phyloP scores from a whole-genome alignment of 2,888 invertebrate species.

The Morpho achilles region DNA sequence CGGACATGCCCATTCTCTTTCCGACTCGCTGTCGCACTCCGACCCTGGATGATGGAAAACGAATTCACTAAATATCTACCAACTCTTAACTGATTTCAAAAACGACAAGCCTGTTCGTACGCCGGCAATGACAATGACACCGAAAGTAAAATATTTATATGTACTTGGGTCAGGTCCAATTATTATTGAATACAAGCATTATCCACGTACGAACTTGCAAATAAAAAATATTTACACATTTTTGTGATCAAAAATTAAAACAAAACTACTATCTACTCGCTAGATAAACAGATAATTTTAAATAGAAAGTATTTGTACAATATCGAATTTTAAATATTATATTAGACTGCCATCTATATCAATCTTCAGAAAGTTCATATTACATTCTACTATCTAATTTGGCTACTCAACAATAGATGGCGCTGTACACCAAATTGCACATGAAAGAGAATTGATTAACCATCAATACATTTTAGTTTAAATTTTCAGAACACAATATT shows the following conservation, averaged over 20 bases:
- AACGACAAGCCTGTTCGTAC: constrained; percentile 39
- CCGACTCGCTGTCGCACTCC: constrained; percentile 83
- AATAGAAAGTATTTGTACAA: constrained; percentile 1
- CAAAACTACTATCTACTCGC: background rate
- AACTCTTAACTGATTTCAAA: constrained; percentile 4
- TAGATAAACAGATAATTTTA: background rate
- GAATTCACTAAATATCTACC: constrained; percentile 28
- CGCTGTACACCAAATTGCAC: constrained; percentile 29
- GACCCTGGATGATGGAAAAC: constrained; percentile 50
- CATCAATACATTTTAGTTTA: too few species aligned
- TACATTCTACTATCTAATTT: constrained; percentile 26
- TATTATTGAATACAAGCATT: constrained; percentile 4
- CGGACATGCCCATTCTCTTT: constrained; percentile 87
- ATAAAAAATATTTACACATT: background rate
- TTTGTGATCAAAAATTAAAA: background rate
- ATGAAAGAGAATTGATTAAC: too few species aligned
- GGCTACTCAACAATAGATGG: constrained; percentile 51
- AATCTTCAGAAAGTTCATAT: constrained; percentile 17
- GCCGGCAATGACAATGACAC: constrained; percentile 71
- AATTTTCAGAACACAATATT: too few species aligned
- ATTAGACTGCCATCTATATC: constrained; percentile 27
- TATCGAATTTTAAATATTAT: background rate
- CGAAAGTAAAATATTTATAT: constrained; percentile 32
- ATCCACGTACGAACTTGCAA: background rate
- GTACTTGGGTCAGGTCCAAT: constrained; percentile 52